Evolutionary conservation across 2,888 invertebrate genomes (phyloP), one percentile per base, ranked within the genome.

Genomic region (Microchrysa polita): DNA sequence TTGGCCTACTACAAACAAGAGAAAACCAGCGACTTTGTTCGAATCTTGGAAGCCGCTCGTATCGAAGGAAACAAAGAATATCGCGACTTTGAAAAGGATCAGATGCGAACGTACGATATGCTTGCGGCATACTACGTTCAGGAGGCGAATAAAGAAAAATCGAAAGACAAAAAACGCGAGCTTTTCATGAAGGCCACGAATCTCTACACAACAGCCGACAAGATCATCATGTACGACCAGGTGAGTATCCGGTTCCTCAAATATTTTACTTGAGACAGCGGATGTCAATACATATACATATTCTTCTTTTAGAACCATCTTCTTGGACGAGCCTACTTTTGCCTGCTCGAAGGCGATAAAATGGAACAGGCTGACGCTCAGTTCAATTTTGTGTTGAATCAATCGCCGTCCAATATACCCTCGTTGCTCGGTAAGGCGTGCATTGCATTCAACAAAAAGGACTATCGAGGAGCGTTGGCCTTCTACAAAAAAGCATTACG

Each of bases 321-420:
- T 77, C 88, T 99, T 78, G 98, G 99, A 0, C 88, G 98, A 80
- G 99, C 99, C 2, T 99, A 98, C 84, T 99, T 98, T 84, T 99
- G 98, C 81, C 88, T 99, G 9, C 88, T 98, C 44, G 99, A 99
- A 87, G 98, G 98, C 1, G 98, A 98, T 81, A 98, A 98, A 88
- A 96, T 98, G 95, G 98, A 99, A 77, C 98, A 99, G 86, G 99
- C 99, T 0, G 98, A 99, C 88, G 96, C 98, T 0, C 99, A 99
- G 84, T 99, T 99, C 83, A 98, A 99, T 86, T 99, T 99, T 84
- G 98, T 99, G 0, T 86, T 99, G 42, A 97, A 98, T 84, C 95
- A 96, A 81, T 93, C 94, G 0, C 94, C 94, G 1, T 96, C 95
- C 80, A 98, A 97, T 86, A 98, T 99, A 76, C 98, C 98, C 0